Base-by-base conservation (phyloP, 1,140 invertebrate species). In the Drosophila lini region DNA sequence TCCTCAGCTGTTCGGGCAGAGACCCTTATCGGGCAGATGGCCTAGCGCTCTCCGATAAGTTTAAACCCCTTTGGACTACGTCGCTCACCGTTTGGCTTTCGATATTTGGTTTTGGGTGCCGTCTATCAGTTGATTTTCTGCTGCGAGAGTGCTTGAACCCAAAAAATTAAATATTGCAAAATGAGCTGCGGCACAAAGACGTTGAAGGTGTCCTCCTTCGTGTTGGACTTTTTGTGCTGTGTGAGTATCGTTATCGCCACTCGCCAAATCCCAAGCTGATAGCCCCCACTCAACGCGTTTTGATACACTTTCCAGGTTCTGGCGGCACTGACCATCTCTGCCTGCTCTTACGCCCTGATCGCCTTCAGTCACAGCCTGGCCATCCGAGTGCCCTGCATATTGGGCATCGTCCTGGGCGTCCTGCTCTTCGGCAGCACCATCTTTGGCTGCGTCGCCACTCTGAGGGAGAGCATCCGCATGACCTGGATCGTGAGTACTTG, bases 161-260 rank as follows among this genome's bases (percentile, higher is more conserved):
- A 25, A 45, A 53, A 11, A 36, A 53, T 60, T 5, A 8, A 28
- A 34, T 10, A 32, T 52, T 42, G 31, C 52, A 80, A 74, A 71
- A 91, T 91, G 90, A 78, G 80, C 42, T 90, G 86, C 73, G 83
- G 82, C 45, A 89, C 74, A 1, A 73, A 79, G 57, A 76, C 86
- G 9, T 44, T 91, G 28, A 91, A 91, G 73, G 81, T 91, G 47
- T 74, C 77, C 16, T 85, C 88, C 41, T 90, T 91, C 44, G 56
- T 91, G 22, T 78, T 91, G 61, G 89, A 91, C 68, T 85, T 91
- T 70, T 47, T 91, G 9, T 91, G 90, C 55, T 91, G 81, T 75
- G 90, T 91, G 69, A 91, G 90, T 89, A 28, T 19, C 38, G 22
- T 69, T 63, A 60, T 69, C 47, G 50, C 41, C 36, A 36, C 56